Evolutionary conservation across 2,888 invertebrate genomes (phyloP), one percentile per base, ranked within the genome.

Genomic region (Dendrolimus pini): DNA sequence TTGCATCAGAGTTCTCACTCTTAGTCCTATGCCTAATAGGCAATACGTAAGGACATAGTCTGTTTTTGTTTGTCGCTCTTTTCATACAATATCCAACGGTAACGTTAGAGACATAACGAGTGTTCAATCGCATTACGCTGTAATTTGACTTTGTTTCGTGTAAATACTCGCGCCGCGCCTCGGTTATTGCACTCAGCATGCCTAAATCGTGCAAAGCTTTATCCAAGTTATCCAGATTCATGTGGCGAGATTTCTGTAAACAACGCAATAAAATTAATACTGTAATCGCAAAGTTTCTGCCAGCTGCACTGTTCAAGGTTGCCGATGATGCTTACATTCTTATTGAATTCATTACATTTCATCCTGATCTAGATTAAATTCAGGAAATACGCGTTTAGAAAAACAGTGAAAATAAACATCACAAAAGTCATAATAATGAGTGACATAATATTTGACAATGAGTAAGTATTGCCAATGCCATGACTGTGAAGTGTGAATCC

Each of bases 91-190:
- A 92, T 8, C 93, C 93, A 64, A 93, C 92, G 14, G 93, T 92
- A 59, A 93, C 93, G 71, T 93, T 93, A 57, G 93, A 93, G 47
- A 93, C 93, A 74, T 92, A 93, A 62, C 92, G 89, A 57, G 93
- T 92, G 73, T 93, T 93, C 66, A 93, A 83, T 58, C 92, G 91
- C 84, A 92, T 86, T 64, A 91, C 83, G 71, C 86, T 82, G 69
- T 86, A 83, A 68, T 84, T 86, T 9, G 85, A 78, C 65, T 83
- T 85, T 12, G 92, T 83, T 71, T 93, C 93, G 58, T 82, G 85
- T 64, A 93, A 78, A 74, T 92, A 93, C 56, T 93, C 92, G 61
- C 89, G 85, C 42, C 92, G 88, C 41, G 93, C 92, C 70, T 93
- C 91, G 30, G 92, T 92, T 68, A 92, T 89, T 60, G 92, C 88